These are phyloP conservation scores for Brachyptera putata DNA, from an alignment of 2,888 invertebrate genomes.

Conservation along the genomic window DNA sequence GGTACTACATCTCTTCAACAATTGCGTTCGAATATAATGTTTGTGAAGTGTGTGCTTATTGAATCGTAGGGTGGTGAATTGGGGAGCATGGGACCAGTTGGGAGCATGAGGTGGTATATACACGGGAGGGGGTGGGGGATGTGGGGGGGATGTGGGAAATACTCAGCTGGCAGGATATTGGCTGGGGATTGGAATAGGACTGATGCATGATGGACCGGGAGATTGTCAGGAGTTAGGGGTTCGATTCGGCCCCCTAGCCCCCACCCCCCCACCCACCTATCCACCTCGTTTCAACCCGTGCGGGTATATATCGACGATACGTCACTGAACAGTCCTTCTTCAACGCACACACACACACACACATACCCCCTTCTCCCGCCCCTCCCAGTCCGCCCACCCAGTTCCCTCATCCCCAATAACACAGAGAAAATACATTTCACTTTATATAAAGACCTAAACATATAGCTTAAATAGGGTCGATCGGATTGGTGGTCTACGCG, in stretches of 20 bases:
- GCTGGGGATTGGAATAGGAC: slow-evolving; percentile 23
- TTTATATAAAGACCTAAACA: not conserved
- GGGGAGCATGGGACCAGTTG: not conserved
- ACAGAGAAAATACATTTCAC: slow-evolving; percentile 7
- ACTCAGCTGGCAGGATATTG: slow-evolving; percentile 21
- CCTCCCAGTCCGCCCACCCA: too few species aligned
- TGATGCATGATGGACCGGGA: slow-evolving; percentile 21
- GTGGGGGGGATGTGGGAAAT: slow-evolving; percentile 9
- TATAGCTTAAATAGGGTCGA: too few species aligned
- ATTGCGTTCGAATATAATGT: slow-evolving; percentile 1
- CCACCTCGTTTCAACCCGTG: not conserved
- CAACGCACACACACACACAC: not conserved
- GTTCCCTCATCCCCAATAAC: too few species aligned
- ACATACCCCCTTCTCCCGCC: too few species aligned
- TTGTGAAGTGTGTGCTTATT: not conserved
- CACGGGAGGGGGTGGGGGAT: not conserved
- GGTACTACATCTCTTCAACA: slow-evolving; percentile 4
- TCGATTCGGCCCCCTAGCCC: not conserved
- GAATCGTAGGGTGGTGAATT: not conserved
- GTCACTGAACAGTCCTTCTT: slow-evolving; percentile 7
- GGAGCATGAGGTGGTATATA: not conserved
- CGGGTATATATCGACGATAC: slow-evolving; percentile 16
- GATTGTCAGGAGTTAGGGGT: slow-evolving; percentile 12
- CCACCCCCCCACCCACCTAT: not conserved
- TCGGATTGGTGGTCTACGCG: too few species aligned